Percentiles rank a stretch among this genome's conserved stretches.
These are phyloP conservation scores for Selene dorsalis DNA, from an alignment of 2,797 vertebrate species.

Conservation along the genomic window DNA sequence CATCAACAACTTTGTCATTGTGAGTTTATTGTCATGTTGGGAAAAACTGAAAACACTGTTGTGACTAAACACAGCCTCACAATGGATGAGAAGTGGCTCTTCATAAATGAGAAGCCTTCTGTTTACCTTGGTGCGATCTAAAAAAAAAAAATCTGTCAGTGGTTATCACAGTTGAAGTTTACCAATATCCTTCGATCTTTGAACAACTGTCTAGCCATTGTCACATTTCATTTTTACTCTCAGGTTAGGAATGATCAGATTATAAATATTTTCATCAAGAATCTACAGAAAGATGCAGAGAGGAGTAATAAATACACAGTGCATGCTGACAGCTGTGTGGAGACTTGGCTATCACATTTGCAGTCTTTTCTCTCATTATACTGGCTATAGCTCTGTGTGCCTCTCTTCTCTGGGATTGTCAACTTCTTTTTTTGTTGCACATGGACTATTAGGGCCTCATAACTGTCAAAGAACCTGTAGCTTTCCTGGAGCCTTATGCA, in stretches of 20 bases:
- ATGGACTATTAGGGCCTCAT: conserved; percentile 67
- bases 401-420: conserved; percentile 51
- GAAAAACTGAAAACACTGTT: not conserved
- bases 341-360: conserved; percentile 62
- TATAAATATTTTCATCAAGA: not conserved
- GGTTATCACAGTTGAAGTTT: not conserved
- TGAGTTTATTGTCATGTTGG: not conserved
- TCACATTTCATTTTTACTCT: not conserved
- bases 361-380: conserved; percentile 73
- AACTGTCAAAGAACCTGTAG: conserved; percentile 76
- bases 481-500: conserved; percentile 72
- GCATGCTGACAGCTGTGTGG: conserved; percentile 48
- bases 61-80: not conserved
- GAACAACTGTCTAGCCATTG: not conserved
- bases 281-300: conserved; percentile 19
- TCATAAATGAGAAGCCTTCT: not conserved
- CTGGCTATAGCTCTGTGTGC: too few relatives aligned
- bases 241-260: not conserved
- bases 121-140: not conserved
- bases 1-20: too few relatives aligned
- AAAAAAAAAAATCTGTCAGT: not conserved
- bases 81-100: not conserved
- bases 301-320: conserved; percentile 27
- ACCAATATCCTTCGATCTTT: not conserved
- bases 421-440: conserved; percentile 62